A percentile compares a stretch with the other conserved stretches of the same genome.
phyloP scores from a whole-genome alignment of 1,140 invertebrate genomes.

The Pomphorhynchus laevis region DNA sequence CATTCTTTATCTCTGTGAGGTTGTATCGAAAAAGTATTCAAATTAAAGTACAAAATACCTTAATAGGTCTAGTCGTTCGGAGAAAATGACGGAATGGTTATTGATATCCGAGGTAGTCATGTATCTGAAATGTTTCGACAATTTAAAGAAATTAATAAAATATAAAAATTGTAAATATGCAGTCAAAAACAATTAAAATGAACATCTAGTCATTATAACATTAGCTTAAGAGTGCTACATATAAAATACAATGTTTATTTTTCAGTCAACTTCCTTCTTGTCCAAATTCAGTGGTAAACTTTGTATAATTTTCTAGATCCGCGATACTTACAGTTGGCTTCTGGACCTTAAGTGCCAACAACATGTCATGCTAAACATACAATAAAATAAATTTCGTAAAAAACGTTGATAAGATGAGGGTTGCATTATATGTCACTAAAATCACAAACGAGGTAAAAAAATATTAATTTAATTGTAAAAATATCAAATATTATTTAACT shows the following conservation, averaged over 20 bases:
- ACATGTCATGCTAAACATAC: constrained; percentile 54
- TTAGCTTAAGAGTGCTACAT: not conserved
- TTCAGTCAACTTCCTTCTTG: constrained; percentile 37
- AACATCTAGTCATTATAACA: not conserved
- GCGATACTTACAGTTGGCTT: constrained; percentile 91
- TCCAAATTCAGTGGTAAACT: constrained; percentile 89
- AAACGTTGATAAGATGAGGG: not conserved
- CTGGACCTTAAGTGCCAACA: constrained; percentile 49
- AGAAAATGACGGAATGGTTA: not conserved
- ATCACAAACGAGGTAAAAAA: not conserved
- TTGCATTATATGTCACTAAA: too few species aligned
- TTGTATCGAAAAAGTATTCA: too few species aligned
- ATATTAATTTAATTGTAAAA: constrained; percentile 1
- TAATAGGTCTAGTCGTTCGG: too few species aligned
- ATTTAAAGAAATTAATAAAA: not conserved
- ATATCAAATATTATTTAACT: too few species aligned
- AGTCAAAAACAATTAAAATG: not conserved
- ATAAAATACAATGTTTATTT: not conserved
- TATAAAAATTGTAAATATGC: not conserved
- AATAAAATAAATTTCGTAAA: constrained; percentile 6
- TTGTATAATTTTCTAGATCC: constrained; percentile 59
- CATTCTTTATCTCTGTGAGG: too few species aligned
- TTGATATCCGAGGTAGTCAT: not conserved
- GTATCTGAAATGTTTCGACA: not conserved
- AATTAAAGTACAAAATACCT: too few species aligned